These are phyloP conservation scores for Drosophila picticornis DNA, from an alignment of 2,888 invertebrate species.

Conservation along the genomic window DNA sequence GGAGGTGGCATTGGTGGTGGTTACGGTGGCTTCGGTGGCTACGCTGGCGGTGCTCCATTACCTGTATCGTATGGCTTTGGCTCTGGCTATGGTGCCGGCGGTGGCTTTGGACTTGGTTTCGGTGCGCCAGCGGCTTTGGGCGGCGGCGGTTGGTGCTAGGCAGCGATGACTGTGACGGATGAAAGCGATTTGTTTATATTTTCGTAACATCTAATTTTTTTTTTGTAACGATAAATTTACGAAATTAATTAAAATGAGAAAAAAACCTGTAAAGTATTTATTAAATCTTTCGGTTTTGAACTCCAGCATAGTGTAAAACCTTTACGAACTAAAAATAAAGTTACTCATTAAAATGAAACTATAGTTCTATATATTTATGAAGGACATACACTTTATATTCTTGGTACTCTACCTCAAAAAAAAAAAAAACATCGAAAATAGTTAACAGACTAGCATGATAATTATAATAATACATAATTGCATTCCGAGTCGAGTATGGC, in stretches of 20 bases:
- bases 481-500: not conserved
- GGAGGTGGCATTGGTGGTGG: conserved; percentile 23
- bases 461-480: not conserved
- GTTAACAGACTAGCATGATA: not conserved
- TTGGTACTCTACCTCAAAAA: not conserved
- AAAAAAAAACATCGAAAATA: not conserved
- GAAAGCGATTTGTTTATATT: conserved; percentile 18
- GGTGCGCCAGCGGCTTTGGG: conserved; percentile 64
- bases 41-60: conserved; percentile 35
- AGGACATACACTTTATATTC: not conserved
- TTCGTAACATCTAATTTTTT: conserved; percentile 32
- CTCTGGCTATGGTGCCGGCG: conserved; percentile 61
- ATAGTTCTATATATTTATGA: not conserved
- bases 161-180: conserved; percentile 4
- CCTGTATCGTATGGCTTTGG: conserved; percentile 66
- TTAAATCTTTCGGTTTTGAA: not conserved
- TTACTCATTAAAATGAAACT: not conserved
- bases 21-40: conserved; percentile 42
- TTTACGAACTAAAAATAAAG: not conserved
- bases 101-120: conserved; percentile 68
- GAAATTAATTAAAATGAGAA: conserved; percentile 28
- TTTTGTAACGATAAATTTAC: conserved; percentile 35
- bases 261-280: not conserved
- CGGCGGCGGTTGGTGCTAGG: conserved; percentile 68
- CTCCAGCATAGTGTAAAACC: not conserved